Conservation (phyloP, 2,113 vertebrate species). For the Paratilapia polleni region DNA sequence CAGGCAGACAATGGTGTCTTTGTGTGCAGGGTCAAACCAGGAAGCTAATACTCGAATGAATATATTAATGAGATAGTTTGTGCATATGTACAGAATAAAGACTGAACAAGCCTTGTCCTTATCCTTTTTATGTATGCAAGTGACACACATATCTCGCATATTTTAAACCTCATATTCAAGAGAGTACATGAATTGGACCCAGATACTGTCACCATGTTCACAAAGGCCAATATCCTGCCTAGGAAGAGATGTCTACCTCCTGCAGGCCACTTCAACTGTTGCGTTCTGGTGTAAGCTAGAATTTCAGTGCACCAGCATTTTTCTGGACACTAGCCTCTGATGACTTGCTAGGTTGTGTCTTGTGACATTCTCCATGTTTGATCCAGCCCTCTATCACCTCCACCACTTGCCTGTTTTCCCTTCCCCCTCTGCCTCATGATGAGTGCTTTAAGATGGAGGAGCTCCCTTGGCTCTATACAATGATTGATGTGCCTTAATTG, state of each 20-base stretch:
- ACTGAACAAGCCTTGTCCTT: constrained; percentile 22
- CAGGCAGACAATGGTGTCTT: constrained; percentile 27
- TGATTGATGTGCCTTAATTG: constrained; percentile 76
- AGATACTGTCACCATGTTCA: constrained; percentile 73
- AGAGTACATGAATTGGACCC: constrained; percentile 71
- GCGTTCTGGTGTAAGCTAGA: constrained; percentile 65
- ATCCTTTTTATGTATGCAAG: constrained; percentile 19
- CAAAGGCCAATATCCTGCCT: constrained; percentile 74
- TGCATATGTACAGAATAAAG: constrained; percentile 38
- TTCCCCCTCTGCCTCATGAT: constrained; percentile 3
- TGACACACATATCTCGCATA: constrained; percentile 33
- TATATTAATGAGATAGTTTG: constrained; percentile 63
- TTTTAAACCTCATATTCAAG: constrained; percentile 41
- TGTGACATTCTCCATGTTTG: constrained; percentile 62
- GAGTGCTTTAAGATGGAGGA: constrained; percentile 53
- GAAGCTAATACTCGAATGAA: constrained; percentile 57
- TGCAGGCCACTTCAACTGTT: constrained; percentile 62
- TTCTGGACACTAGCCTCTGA: constrained; percentile 60
- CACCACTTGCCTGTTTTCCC: constrained; percentile 15
- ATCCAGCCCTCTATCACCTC: constrained; percentile 32
- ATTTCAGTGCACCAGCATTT: constrained; percentile 73
- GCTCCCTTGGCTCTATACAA: constrained; percentile 36
- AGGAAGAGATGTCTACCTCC: constrained; percentile 57
- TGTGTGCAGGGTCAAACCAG: constrained; percentile 54
- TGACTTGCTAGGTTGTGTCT: constrained; percentile 53